Conservation (phyloP, 2,888 invertebrate genomes). For the Myopa testacea region DNA sequence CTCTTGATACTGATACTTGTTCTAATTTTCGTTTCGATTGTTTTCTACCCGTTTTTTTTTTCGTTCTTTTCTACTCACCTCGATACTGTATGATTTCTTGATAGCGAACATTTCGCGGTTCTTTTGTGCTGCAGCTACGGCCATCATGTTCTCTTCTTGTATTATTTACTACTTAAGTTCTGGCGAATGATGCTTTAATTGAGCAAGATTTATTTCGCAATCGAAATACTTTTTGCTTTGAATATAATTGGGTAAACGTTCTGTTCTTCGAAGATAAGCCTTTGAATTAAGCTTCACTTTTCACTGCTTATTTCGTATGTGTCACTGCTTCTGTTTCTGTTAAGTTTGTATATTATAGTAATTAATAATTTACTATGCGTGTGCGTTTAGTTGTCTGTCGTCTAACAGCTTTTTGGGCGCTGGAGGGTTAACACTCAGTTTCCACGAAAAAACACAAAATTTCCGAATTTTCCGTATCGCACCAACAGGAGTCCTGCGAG, state of each 20-base stretch:
- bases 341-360: slow-evolving; percentile 30
- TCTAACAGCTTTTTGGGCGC: slow-evolving; percentile 24
- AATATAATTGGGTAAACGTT: slow-evolving; percentile 30
- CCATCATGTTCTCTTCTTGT: slow-evolving; percentile 74
- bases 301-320: slow-evolving; percentile 61
- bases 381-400: slow-evolving; percentile 19
- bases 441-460: slow-evolving; percentile 35
- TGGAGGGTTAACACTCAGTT: not conserved
- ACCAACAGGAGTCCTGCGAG: slow-evolving; percentile 31
- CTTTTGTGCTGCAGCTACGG: slow-evolving; percentile 92
- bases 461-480: slow-evolving; percentile 8
- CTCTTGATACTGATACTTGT: not conserved
- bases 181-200: slow-evolving; percentile 58
- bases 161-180: slow-evolving; percentile 52
- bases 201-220: slow-evolving; percentile 47
- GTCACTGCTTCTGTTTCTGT: slow-evolving; percentile 49
- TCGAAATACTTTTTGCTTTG: slow-evolving; percentile 57
- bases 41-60: not conserved
- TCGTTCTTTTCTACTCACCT: slow-evolving; percentile 78
- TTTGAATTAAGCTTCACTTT: slow-evolving; percentile 60
- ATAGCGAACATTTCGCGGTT: slow-evolving; percentile 97
- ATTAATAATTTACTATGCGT: slow-evolving; percentile 3
- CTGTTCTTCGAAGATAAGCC: slow-evolving; percentile 56
- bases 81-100: slow-evolving; percentile 97
- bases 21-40: not conserved